Evolutionary conservation across 2,797 vertebrate genomes (phyloP), one percentile per base, ranked within the genome.

Genomic region (Anguilla megastoma): DNA sequence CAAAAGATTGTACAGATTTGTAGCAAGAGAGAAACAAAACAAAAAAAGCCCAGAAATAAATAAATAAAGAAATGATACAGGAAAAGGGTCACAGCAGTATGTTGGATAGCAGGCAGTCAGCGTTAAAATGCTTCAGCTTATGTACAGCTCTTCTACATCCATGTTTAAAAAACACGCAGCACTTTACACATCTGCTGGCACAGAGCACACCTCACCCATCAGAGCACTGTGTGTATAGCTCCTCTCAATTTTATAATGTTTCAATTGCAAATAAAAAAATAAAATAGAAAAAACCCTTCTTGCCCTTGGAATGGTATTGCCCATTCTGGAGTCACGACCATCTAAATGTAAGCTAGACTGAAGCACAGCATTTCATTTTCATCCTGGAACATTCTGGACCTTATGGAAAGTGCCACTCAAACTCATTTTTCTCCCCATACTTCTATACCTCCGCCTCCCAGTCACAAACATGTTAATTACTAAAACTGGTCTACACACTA

Each of bases 41-140:
- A 45, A 45, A 45, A 41, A 45, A 41, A 79, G 33, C 4, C 14
- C 33, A 45, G 74, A 45, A 82, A 82, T 79, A 79, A 79, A 74
- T 41, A 36, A 79, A 45, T 45, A 45, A 45, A 45, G 41, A 82
- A 82, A 80, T 5, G 18, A 21, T 48, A 80, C 76, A 80, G 79
- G 79, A 93, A 89, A 45, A 89, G 90, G 90, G 85, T 92, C 90
- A 92, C 94, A 94, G 93, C 93, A 91, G 91, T 56, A 95, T 90
- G 93, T 92, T 90, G 94, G 50, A 92, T 92, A 97, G 96, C 95
- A 96, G 93, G 96, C 94, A 93, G 88, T 92, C 92, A 92, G 93
- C 92, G 94, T 96, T 94, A 95, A 94, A 24, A 94, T 91, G 88
- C 93, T 90, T 93, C 58, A 92, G 92, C 92, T 5, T 94, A 96